Percentiles rank a stretch among this genome's conserved stretches.
phyloP scores from a whole-genome alignment of 2,113 vertebrate genomes.

The Phyllopteryx taeniolatus region DNA sequence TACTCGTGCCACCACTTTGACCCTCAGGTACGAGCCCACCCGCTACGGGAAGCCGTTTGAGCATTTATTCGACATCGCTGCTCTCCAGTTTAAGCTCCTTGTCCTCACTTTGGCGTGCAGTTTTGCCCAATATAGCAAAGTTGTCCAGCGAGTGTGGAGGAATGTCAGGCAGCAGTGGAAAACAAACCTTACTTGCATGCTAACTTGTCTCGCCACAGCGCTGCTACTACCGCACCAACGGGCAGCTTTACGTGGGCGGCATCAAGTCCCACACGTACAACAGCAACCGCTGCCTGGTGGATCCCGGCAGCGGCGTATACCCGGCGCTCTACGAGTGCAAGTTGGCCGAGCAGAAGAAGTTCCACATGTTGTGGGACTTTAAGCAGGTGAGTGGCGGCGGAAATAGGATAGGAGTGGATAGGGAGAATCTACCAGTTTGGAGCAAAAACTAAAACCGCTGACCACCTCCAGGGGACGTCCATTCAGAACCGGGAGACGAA shows the following conservation, averaged over 20 bases:
- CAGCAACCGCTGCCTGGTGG: constrained; percentile 60
- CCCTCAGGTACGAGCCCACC: constrained; percentile 51
- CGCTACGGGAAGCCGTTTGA: background rate
- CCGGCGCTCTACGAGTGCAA: constrained; percentile 57
- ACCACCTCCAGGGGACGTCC: constrained; percentile 44
- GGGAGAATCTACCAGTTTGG: background rate
- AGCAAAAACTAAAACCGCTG: background rate
- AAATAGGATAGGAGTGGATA: background rate
- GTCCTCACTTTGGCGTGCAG: no score
- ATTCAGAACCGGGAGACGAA: constrained; percentile 68
- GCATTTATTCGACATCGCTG: background rate
- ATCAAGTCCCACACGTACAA: constrained; percentile 53
- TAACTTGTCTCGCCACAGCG: constrained; percentile 28
- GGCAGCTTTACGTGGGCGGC: constrained; percentile 53
- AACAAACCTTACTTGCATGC: no score
- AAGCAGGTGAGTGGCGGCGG: constrained; percentile 61
- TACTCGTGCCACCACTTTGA: constrained; percentile 47
- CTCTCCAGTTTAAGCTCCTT: background rate
- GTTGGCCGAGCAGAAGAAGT: constrained; percentile 32
- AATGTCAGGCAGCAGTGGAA: no score
- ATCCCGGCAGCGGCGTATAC: constrained; percentile 26
- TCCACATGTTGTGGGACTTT: constrained; percentile 69
- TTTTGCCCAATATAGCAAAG: no score
- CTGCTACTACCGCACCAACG: constrained; percentile 40
- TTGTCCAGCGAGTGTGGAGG: no score